Base-by-base conservation (phyloP, 1,140 invertebrate genomes). In the Drosophila quadrilineata region DNA sequence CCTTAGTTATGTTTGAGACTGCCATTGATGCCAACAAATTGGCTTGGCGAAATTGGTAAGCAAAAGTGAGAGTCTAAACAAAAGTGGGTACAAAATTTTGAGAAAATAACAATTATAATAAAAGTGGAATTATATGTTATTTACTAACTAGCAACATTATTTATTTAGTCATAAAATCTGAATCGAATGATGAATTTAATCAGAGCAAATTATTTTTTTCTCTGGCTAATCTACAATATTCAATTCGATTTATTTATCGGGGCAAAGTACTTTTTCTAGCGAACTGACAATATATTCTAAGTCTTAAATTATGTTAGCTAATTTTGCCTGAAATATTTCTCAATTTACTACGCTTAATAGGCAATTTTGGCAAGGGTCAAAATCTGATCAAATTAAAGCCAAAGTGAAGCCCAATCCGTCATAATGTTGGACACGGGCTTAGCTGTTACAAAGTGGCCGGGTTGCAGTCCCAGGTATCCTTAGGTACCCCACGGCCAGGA, bases 311-410 rank as follows among this genome's bases (percentile, higher is more conserved):
- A n/a, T n/a, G n/a, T n/a, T n/a, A n/a, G n/a, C n/a, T n/a, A n/a
- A n/a, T n/a, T n/a, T n/a, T n/a, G n/a, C n/a, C n/a, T n/a, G n/a
- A n/a, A 41, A 52, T 17, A 26, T 52, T 10, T 33, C 12, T 0
- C 12, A 21, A 53, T 21, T 62, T 28, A 53, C 22, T 6, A 29
- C 22, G 17, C 16, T 21, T n/a, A 36, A 54, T 33, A 26, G 22
- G 21, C 40, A 57, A 68, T 80, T 64, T 82, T 75, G 60, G 38
- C 52, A 48, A 12, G 48, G 28, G 46, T 68, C 45, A 65, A 65
- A 76, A 77, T 84, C 77, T 62, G 77, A 73, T 76, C 72, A 74
- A 84, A 73, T 82, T 82, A 77, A 82, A 82, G 77, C 73, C 71
- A 84, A 57, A 36, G 50, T 63, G 35, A 33, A 52, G 40, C 35